Percentiles rank a stretch among this genome's conserved stretches.
phyloP scores from a whole-genome alignment of 1,140 invertebrate genomes.

The Delia radicum region DNA sequence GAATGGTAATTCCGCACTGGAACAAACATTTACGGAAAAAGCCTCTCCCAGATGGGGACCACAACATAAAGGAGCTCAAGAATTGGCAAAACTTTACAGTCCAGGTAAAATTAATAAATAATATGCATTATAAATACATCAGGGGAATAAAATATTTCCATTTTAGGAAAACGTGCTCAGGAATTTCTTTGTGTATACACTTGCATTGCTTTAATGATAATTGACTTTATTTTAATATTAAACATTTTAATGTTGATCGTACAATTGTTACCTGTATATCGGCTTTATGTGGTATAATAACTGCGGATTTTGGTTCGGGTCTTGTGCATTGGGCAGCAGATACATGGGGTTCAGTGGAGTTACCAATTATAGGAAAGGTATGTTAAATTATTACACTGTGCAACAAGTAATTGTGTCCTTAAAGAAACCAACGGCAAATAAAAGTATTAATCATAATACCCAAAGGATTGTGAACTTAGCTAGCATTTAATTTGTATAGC shows the following conservation, averaged over 20 bases:
- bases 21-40: slow-evolving; percentile 55
- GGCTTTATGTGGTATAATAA: slow-evolving; percentile 86
- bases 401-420: no score
- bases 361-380: slow-evolving; percentile 87
- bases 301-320: slow-evolving; percentile 94
- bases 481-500: no score
- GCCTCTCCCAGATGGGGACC: slow-evolving; percentile 85
- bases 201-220: slow-evolving; percentile 78
- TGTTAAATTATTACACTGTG: no score
- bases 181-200: slow-evolving; percentile 87
- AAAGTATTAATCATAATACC: slow-evolving; percentile 34
- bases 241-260: slow-evolving; percentile 72
- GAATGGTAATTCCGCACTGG: slow-evolving; percentile 77
- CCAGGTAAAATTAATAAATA: no score
- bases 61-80: slow-evolving; percentile 89
- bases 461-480: background rate
- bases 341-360: slow-evolving; percentile 94
- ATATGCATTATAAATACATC: no score
- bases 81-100: slow-evolving; percentile 91
- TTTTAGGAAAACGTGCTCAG: slow-evolving; percentile 87
- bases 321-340: slow-evolving; percentile 98
- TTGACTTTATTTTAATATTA: slow-evolving; percentile 66
- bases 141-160: background rate
- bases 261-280: slow-evolving; percentile 76
- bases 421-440: no score